Conservation (phyloP, 2,888 invertebrate species). For the Ellobium chinense region DNA sequence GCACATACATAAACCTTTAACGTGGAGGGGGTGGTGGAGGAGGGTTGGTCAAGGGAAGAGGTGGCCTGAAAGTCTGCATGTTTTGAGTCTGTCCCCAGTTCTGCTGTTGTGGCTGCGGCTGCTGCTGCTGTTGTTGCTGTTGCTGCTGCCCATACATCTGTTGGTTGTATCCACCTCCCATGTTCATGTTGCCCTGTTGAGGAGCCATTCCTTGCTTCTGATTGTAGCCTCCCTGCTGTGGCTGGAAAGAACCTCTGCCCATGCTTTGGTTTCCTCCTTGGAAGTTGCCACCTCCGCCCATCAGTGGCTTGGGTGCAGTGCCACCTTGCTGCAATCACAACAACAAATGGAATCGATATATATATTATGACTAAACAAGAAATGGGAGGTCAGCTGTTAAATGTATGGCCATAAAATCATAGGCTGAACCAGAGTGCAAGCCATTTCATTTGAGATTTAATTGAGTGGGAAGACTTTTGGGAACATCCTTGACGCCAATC, state of each 20-base stretch:
- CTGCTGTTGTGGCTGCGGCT: neutral
- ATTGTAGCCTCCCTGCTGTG: neutral
- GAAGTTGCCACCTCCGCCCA: neutral
- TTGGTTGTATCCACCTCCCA: slow-evolving; percentile 17
- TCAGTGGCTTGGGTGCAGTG: slow-evolving; percentile 14
- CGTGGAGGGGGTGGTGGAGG: slow-evolving; percentile 29
- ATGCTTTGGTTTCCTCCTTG: neutral
- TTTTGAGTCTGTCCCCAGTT: neutral
- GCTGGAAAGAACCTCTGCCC: neutral
- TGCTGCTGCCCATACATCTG: slow-evolving; percentile 23
- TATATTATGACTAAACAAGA: no score
- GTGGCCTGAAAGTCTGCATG: slow-evolving; percentile 9
- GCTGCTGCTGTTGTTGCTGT: slow-evolving; percentile 15
- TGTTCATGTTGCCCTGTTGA: neutral
- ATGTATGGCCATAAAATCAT: no score
- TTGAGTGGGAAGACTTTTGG: no score
- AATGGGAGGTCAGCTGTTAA: no score
- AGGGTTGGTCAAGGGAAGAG: slow-evolving; percentile 9
- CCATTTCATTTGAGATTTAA: no score
- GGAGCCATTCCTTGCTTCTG: slow-evolving; percentile 6
- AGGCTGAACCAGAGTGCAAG: no score
- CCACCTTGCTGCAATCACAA: no score
- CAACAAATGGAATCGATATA: no score
- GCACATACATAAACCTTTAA: no score
- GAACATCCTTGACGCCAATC: no score